Conservation (phyloP, 2,113 vertebrate genomes). For the Oxygymnocypris stewartii region DNA sequence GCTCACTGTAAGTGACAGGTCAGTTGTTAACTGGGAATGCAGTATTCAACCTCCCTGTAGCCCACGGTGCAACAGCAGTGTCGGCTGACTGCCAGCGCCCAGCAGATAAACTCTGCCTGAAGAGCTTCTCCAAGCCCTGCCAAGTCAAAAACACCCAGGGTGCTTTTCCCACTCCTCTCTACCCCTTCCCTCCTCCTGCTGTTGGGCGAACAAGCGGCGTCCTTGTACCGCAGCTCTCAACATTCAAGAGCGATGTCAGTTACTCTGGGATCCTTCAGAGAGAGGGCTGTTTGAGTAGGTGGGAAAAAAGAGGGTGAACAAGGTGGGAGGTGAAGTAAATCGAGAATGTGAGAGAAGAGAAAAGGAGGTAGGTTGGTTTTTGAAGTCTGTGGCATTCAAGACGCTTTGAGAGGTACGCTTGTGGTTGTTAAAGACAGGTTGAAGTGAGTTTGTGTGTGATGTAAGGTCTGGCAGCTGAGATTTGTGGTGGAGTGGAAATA, state of each 20-base stretch:
- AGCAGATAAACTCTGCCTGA: conserved; percentile 50
- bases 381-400: neutral
- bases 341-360: neutral
- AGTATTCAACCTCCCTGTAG: conserved; percentile 11
- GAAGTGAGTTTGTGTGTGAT: conserved; percentile 1
- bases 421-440: conserved; percentile 23
- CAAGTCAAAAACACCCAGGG: conserved; percentile 26
- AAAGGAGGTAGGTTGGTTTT: neutral
- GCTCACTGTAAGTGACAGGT: conserved; percentile 29
- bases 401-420: neutral
- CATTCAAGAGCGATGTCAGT: conserved; percentile 30
- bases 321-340: neutral
- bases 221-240: conserved; percentile 27
- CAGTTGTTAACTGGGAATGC: neutral
- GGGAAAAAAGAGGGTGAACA: neutral
- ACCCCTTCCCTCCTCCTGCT: conserved; percentile 19
- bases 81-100: conserved; percentile 8
- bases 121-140: conserved; percentile 32
- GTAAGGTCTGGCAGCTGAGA: conserved; percentile 4
- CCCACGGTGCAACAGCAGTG: neutral
- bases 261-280: conserved; percentile 36
- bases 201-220: conserved; percentile 34
- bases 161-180: neutral
- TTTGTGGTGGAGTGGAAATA: neutral
- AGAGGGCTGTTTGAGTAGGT: conserved; percentile 21